phyloP scores from a whole-genome alignment of 2,113 vertebrate species.

The Symphodus melops region DNA sequence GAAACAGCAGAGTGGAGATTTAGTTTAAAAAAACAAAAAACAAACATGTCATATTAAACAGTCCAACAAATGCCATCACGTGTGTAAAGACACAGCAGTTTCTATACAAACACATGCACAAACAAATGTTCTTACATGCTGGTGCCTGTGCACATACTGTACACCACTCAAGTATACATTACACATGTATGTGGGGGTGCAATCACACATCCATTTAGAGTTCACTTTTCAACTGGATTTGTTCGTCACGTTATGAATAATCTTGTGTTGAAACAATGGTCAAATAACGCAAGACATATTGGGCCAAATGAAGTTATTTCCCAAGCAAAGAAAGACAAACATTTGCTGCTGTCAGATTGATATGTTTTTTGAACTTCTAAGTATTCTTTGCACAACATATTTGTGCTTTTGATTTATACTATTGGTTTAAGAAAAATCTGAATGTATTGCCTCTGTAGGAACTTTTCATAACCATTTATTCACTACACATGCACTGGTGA shows the following conservation, averaged over 20 bases:
- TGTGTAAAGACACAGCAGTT: not conserved
- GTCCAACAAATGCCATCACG: slow-evolving; percentile 10
- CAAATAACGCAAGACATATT: not conserved
- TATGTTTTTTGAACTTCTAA: not conserved
- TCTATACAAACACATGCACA: slow-evolving; percentile 14
- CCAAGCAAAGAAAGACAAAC: too few species aligned
- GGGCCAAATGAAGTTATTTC: too few species aligned
- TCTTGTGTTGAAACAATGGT: not conserved
- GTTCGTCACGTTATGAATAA: not conserved
- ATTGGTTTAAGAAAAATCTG: too few species aligned
- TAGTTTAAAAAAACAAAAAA: slow-evolving; percentile 14
- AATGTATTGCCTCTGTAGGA: too few species aligned
- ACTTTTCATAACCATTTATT: too few species aligned
- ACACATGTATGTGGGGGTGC: slow-evolving; percentile 36
- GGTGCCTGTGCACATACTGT: slow-evolving; percentile 30
- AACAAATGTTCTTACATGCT: slow-evolving; percentile 44
- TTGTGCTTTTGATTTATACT: too few species aligned
- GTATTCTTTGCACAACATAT: too few species aligned
- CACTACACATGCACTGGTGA: too few species aligned
- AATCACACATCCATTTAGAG: slow-evolving; percentile 28
- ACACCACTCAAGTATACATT: slow-evolving; percentile 3
- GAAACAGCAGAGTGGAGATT: slow-evolving; percentile 40
- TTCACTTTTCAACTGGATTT: not conserved
- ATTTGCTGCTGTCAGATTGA: not conserved
- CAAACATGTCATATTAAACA: not conserved